Conservation (phyloP, 2,888 invertebrate genomes). For the Caenorhabditis sulstoni region DNA sequence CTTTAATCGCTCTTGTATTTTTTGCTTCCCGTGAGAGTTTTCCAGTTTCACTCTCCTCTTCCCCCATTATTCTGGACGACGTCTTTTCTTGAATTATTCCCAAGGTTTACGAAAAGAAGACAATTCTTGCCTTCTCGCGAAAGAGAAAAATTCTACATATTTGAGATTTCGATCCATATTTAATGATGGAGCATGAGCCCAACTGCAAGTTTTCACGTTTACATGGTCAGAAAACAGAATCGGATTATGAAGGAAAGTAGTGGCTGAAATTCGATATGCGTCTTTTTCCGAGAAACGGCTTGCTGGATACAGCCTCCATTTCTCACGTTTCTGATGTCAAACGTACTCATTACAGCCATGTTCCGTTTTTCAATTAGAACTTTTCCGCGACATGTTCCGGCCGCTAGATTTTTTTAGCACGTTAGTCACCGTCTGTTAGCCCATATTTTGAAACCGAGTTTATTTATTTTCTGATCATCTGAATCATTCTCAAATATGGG, state of each 20-base stretch:
- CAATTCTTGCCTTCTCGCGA: neutral
- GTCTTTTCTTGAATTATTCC: neutral
- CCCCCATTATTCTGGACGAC: conserved; percentile 14
- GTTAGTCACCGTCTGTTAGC: conserved; percentile 2
- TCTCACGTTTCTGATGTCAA: neutral
- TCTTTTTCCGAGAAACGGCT: neutral
- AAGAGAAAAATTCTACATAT: neutral
- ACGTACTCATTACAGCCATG: no score
- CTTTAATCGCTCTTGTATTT: conserved; percentile 33
- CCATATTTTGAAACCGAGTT: conserved; percentile 27
- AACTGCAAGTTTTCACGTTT: conserved; percentile 14
- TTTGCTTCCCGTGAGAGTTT: neutral
- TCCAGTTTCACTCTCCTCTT: neutral
- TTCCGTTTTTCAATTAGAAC: no score
- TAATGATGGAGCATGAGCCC: neutral
- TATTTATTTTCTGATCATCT: conserved; percentile 40
- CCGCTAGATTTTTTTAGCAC: neutral
- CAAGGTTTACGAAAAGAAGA: neutral
- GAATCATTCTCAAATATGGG: conserved; percentile 1
- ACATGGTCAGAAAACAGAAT: conserved; percentile 12
- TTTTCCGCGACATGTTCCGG: neutral
- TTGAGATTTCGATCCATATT: neutral
- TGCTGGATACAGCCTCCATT: no score
- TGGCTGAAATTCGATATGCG: conserved; percentile 20
- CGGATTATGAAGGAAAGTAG: conserved; percentile 13